Percentiles rank a stretch among this genome's conserved stretches.
These are phyloP conservation scores for Geotrypetes seraphini DNA, from an alignment of 2,797 vertebrate genomes.

Conservation along the genomic window DNA sequence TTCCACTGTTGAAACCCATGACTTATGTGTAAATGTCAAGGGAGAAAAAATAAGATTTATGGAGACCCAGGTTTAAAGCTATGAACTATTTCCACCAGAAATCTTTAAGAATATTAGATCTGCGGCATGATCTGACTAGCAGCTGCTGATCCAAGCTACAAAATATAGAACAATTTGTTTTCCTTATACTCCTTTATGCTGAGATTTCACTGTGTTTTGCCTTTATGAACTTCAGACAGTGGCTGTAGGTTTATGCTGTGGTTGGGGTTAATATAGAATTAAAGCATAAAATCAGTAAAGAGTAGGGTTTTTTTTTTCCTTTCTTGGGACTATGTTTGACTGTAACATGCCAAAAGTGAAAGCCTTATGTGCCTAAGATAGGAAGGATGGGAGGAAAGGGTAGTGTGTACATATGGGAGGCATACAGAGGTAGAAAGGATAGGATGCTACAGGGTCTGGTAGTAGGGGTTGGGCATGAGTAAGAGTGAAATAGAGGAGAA, in stretches of 20 bases:
- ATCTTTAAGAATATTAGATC: not conserved
- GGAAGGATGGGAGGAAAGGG: not conserved
- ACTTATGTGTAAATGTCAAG: not conserved
- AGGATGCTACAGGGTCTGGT: no score
- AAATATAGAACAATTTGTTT: not conserved
- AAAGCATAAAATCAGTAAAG: not conserved
- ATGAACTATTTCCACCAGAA: not conserved
- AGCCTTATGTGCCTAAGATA: not conserved
- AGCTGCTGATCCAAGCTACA: not conserved
- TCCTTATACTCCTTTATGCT: conserved; percentile 1
- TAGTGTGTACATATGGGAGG: no score
- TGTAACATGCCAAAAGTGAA: not conserved
- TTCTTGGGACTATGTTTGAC: no score
- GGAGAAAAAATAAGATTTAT: not conserved
- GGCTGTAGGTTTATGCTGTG: not conserved
- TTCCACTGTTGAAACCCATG: not conserved
- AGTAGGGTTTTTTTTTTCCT: no score
- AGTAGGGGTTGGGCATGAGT: no score
- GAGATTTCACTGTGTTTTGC: not conserved
- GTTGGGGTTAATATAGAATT: not conserved
- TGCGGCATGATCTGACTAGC: not conserved
- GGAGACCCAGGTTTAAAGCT: not conserved
- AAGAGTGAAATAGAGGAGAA: no score
- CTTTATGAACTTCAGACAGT: not conserved
- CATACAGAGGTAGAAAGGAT: no score